Evolutionary conservation across 2,113 vertebrate species (phyloP), one percentile per base, ranked within the genome.

Genomic region (Istiophorus platypterus): DNA sequence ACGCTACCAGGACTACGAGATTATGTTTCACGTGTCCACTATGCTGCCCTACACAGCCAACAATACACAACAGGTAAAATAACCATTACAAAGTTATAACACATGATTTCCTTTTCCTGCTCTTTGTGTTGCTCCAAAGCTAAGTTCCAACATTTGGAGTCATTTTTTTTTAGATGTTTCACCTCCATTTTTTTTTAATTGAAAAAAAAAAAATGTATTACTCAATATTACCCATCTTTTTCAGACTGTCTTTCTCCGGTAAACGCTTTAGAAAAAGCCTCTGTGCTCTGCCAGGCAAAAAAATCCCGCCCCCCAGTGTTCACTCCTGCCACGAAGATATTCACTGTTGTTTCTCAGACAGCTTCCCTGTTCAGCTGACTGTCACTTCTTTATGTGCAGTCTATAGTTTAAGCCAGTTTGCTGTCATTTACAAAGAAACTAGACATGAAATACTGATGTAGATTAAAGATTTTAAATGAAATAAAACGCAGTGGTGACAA

Each of bases 21-120:
- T 98, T 78, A 98, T 98, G 97, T 98, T 98, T 85, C 97, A 97
- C 7, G 97, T 98, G 74, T 98, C 97, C 51, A 98, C 97, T 1
- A 97, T 97, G 96, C 94, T 97, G 71, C 96, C 96, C 45, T 97
- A 96, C 88, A 97, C 96, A 20, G 82, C 96, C 77, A 96, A 96
- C 94, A 96, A 96, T 88, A 96, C 94, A 31, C 95, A 96, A 68
- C 95, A 96, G 95, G 96, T 96, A 91, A 80, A 68, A 45, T 6
- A 39, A 63, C 72, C 27, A 29, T 15, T 39, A 49, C 17, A 73
- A 9, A 47, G 9, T 39, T 8, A 1, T 27, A n/a, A 65, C 47
- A 13, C 4, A 11, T 7, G 7, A 34, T 61, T 80, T 78, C 41
- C 26, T 26, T 52, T 59, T 64, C 39, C n/a, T 67, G 27, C 5